Conservation (phyloP, 2,888 invertebrate genomes). For the Lithophane leautieri region DNA sequence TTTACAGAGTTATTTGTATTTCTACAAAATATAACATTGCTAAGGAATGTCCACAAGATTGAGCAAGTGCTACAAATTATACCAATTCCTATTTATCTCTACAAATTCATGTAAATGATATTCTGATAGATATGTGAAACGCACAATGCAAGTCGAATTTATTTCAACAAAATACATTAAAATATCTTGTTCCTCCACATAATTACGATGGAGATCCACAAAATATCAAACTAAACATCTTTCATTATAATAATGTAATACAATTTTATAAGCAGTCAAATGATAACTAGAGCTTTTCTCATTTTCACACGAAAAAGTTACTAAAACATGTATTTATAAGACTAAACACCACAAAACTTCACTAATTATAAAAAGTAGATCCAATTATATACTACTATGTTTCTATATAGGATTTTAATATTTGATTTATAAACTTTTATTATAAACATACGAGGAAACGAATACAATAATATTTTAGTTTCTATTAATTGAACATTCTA, state of each 20-base stretch:
- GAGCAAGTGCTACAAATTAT: slow-evolving; percentile 76
- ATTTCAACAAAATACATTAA: slow-evolving; percentile 27
- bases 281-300: slow-evolving; percentile 29
- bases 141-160: slow-evolving; percentile 46
- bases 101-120: slow-evolving; percentile 61
- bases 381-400: slow-evolving; percentile 21
- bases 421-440: slow-evolving; percentile 36
- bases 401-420: slow-evolving; percentile 32
- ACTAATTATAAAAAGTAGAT: slow-evolving; percentile 23
- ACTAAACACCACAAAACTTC: slow-evolving; percentile 21
- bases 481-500: slow-evolving; percentile 75
- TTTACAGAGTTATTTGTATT: slow-evolving; percentile 48
- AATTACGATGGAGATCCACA: slow-evolving; percentile 33
- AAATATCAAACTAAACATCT: slow-evolving; percentile 27
- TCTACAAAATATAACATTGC: slow-evolving; percentile 56
- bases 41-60: slow-evolving; percentile 80
- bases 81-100: slow-evolving; percentile 54
- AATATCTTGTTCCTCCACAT: slow-evolving; percentile 38
- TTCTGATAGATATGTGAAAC: slow-evolving; percentile 62
- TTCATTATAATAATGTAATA: slow-evolving; percentile 2
- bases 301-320: slow-evolving; percentile 21
- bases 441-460: slow-evolving; percentile 39
- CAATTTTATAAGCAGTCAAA: slow-evolving; percentile 25
- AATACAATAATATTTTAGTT: slow-evolving; percentile 35
- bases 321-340: slow-evolving; percentile 6